Base-by-base conservation (phyloP, 2,797 vertebrate genomes). In the Acanthurus lineatus region DNA sequence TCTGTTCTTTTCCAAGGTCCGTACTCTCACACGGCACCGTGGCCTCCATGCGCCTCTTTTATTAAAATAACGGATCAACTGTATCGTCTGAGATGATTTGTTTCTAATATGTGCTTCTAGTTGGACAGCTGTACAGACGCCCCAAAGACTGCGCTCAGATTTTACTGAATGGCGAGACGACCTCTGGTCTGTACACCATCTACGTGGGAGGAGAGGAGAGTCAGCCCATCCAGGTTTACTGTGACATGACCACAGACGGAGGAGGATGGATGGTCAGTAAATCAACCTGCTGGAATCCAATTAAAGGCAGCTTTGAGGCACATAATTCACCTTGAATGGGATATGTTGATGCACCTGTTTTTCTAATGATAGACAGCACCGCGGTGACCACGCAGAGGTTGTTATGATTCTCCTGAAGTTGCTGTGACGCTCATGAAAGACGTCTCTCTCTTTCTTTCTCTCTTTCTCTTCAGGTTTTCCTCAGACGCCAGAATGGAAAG, bases 251-350 rank as follows among this genome's bases (percentile, higher is more conserved):
- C 56, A 96, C 97, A 22, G 97, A 99, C 0, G 97, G 96, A 0
- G 98, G 98, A 0, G 98, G 98, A 80, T 99, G 98, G 98, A 94
- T 96, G 68, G 98, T 99, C 91, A 97, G 97, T 93, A 47, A 48
- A 59, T 65, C 42, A 38, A 62, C 56, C 69, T 20, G 16, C 64
- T 70, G 71, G 47, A 79, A 40, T 15, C 56, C 19, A 53, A 19
- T 77, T 35, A 63, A 73, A 70, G 16, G n/a, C 19, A 0, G 2
- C 44, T 77, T 16, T 73, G 7, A 47, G 38, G 49, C 2, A n/a
- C 25, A 9, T 67, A 57, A 64, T 6, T 58, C 59, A 72, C 25
- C 8, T 19, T 4, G 20, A 63, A 44, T 20, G 15, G n/a, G 10
- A 54, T 25, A 3, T 25, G 56, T 66, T 68, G 25, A 11, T 14